phyloP scores from a whole-genome alignment of 2,113 vertebrate species.

The Mellivora capensis region DNA sequence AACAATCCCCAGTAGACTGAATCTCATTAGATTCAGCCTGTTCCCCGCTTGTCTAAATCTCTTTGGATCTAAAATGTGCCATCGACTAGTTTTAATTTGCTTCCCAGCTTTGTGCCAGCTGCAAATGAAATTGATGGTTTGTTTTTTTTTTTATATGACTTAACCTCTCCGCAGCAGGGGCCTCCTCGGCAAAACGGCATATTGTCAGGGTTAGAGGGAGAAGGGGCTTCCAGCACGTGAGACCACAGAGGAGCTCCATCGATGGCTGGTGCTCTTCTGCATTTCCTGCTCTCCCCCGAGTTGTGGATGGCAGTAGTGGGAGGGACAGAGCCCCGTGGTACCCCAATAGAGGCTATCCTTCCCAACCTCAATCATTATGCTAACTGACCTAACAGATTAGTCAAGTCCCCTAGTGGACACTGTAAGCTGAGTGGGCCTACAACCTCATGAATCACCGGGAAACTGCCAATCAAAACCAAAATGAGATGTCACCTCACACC shows the following conservation, averaged over 20 bases:
- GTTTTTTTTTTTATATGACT: background rate
- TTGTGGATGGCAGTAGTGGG: accelerated
- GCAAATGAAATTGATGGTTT: background rate
- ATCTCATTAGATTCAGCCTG: background rate
- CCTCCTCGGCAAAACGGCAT: background rate
- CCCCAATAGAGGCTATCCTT: background rate
- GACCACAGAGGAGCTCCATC: accelerated
- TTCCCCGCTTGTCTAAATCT: background rate
- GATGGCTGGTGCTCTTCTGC: background rate
- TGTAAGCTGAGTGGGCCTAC: background rate
- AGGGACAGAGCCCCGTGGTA: background rate
- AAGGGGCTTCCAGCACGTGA: accelerated
- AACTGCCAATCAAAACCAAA: background rate
- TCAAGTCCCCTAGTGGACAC: background rate
- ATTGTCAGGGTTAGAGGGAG: background rate
- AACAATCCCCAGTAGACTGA: background rate
- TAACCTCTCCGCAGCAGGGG: background rate
- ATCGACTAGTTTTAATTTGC: slow-evolving; percentile 5
- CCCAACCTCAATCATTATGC: background rate
- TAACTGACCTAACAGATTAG: background rate
- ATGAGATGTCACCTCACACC: background rate
- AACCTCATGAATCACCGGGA: background rate
- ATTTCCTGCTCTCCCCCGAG: background rate
- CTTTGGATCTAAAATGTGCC: background rate
- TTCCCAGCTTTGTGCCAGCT: background rate